phyloP scores from a whole-genome alignment of 2,888 invertebrate genomes.

The Frankliniella intonsa region DNA sequence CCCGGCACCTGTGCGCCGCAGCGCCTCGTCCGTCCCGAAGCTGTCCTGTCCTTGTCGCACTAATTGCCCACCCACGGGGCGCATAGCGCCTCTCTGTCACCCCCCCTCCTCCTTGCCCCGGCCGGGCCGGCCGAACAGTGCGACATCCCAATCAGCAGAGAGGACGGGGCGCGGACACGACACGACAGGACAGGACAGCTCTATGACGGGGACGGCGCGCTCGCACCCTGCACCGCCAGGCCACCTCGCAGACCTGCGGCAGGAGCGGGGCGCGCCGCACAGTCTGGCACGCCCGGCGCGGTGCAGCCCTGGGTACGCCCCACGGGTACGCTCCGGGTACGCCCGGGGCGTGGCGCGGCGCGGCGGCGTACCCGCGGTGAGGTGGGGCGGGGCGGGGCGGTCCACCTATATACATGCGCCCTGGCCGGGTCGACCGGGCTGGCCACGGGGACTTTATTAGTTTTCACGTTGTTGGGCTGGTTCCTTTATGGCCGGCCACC shows the following conservation, averaged over 20 bases:
- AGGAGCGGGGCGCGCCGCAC: not conserved
- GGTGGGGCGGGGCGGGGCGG: not conserved
- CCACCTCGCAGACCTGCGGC: no score
- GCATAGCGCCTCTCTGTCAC: not conserved
- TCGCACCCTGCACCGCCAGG: no score
- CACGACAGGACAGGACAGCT: no score
- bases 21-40: no score
- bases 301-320: not conserved
- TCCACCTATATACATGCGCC: not conserved
- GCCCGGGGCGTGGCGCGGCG: not conserved
- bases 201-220: no score
- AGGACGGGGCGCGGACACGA: not conserved
- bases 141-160: not conserved
- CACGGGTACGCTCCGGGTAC: no score
- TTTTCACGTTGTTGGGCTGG: not conserved
- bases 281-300: not conserved
- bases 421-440: not conserved
- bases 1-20: no score
- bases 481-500: not conserved
- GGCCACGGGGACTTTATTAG: not conserved
- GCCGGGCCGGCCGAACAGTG: no score
- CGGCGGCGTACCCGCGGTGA: not conserved
- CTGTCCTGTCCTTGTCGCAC: not conserved
- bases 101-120: not conserved
- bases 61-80: not conserved